Base-by-base conservation (phyloP, 2,797 vertebrate genomes). In the Coendou prehensilis region DNA sequence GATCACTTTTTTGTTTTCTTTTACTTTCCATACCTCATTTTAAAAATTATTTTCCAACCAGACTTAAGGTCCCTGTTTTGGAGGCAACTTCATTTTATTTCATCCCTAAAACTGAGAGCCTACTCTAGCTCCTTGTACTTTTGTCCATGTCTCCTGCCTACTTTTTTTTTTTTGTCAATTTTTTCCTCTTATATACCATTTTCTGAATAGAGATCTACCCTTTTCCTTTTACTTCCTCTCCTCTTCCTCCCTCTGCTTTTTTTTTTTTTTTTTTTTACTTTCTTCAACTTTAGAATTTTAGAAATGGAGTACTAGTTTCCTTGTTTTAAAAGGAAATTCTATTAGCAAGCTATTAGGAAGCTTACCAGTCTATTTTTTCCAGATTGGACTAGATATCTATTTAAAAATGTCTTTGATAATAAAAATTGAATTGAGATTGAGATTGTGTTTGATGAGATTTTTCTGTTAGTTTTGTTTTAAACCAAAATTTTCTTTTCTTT, bases 281-380 rank as follows among this genome's bases (percentile, higher is more conserved):
- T 22, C 5, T 57, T 52, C 45, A 86, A 1, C 90, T 18, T 95
- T 18, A 78, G 28, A 9, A 14, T 80, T 93, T 96, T 83, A 45
- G 80, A 89, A 97, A 87, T 94, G 26, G 37, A 85, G 78, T 79
- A 81, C 61, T 83, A 9, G 22, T 73, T 63, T 93, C 26, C 30
- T 71, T 85, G 85, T 80, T 95, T 95, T 96, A 85, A 78, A 96
- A 75, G 56, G 92, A 75, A 91, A 76, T n/a, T 88, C 17, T 41
- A 41, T 41, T 41, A 41, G 37, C 37, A 41, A 41, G 37, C 37
- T 41, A 41, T 73, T 93, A 76, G 10, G 37, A 18, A 87, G 54
- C 0, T 93, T 37, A 81, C 47, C 9, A 79, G 10, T 91, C 91
- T 64, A 52, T 26, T 57, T 30, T 71, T 82, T 87, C 9, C 5